phyloP scores from a whole-genome alignment of 2,888 invertebrate species.

The Drosophila putrida region DNA sequence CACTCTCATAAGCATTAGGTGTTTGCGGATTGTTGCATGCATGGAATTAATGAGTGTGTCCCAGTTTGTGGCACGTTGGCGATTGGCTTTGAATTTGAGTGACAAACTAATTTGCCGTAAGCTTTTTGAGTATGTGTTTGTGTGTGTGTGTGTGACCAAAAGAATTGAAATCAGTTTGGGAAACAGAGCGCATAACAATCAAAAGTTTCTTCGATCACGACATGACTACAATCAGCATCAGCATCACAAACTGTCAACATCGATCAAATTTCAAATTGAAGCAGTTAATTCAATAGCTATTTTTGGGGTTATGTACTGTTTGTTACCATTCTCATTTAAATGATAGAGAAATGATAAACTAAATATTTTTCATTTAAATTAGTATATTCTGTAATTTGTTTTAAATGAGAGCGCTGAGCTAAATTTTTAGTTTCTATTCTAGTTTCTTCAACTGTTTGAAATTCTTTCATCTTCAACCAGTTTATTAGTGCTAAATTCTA shows the following conservation, averaged over 20 bases:
- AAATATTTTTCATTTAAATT: no score
- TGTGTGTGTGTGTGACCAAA: slow-evolving; percentile 1
- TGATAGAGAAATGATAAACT: no score
- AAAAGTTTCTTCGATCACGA: slow-evolving; percentile 3
- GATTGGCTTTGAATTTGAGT: slow-evolving; percentile 44
- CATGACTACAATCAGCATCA: neutral
- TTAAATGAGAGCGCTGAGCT: neutral
- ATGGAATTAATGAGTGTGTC: slow-evolving; percentile 69
- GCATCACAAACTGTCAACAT: neutral
- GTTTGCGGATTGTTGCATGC: slow-evolving; percentile 66
- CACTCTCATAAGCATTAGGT: slow-evolving; percentile 31
- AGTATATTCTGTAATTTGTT: neutral
- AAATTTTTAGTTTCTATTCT: no score
- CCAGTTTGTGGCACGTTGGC: slow-evolving; percentile 49
- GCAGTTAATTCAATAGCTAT: neutral
- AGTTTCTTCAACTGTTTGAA: no score
- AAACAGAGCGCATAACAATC: slow-evolving; percentile 14
- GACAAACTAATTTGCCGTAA: slow-evolving; percentile 57
- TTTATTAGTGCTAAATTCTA: no score
- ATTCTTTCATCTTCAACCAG: no score
- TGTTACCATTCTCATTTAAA: neutral
- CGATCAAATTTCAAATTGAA: slow-evolving; percentile 3
- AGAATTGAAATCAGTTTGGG: slow-evolving; percentile 6
- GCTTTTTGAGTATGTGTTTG: neutral
- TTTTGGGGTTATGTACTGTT: neutral